A percentile compares a stretch with the other conserved stretches of the same genome.
phyloP scores from a whole-genome alignment of 2,888 invertebrate genomes.

The Rosalia funebris region DNA sequence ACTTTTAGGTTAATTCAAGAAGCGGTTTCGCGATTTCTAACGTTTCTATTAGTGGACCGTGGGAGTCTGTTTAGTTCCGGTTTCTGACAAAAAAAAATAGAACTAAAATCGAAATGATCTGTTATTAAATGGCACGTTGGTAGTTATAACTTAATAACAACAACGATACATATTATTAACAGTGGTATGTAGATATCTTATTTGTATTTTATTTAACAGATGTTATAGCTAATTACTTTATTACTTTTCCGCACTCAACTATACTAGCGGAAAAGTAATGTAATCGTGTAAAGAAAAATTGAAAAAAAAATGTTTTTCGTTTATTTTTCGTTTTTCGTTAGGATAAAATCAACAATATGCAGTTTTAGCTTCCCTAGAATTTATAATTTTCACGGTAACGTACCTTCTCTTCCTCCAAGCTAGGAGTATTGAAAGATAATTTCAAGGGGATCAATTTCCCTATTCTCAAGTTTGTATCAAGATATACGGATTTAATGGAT shows the following conservation, averaged over 20 bases:
- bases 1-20: conserved; percentile 53
- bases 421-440: too few relatives aligned
- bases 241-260: neutral
- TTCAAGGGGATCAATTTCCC: too few relatives aligned
- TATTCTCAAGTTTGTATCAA: too few relatives aligned
- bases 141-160: neutral
- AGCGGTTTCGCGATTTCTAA: conserved; percentile 51
- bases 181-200: neutral
- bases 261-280: too few relatives aligned
- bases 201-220: neutral
- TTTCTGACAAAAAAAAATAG: conserved; percentile 32
- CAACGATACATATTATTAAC: neutral
- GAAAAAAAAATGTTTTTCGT: too few relatives aligned
- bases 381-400: too few relatives aligned
- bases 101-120: conserved; percentile 21
- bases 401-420: too few relatives aligned
- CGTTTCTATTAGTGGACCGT: conserved; percentile 53
- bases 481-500: too few relatives aligned
- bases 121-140: conserved; percentile 15
- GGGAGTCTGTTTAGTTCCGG: conserved; percentile 51
- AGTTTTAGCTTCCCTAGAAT: too few relatives aligned
- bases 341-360: too few relatives aligned
- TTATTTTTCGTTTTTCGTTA: too few relatives aligned
- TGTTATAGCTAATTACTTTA: neutral
- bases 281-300: too few relatives aligned